A percentile compares a stretch with the other conserved stretches of the same genome.
These are phyloP conservation scores for Oceanodroma tethys DNA, from an alignment of 2,113 vertebrate species.

Conservation along the genomic window DNA sequence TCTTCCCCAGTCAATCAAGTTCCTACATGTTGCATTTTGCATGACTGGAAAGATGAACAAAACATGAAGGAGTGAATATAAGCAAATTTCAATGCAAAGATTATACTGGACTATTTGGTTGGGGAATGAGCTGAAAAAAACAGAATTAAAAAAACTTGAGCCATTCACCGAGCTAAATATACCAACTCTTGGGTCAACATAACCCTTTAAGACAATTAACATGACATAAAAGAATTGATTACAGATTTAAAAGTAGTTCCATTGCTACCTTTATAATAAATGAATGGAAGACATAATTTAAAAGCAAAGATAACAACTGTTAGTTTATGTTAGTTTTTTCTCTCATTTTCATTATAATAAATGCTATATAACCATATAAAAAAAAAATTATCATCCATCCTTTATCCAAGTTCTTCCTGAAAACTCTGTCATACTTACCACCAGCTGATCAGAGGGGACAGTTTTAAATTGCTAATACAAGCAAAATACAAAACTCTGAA, in stretches of 20 bases:
- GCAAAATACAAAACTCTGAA: neutral
- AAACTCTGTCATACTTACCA: neutral
- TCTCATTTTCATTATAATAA: neutral
- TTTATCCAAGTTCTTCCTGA: neutral
- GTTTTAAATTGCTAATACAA: neutral
- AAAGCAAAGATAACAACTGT: neutral
- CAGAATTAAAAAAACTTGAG: neutral
- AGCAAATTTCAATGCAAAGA: neutral
- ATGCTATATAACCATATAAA: neutral
- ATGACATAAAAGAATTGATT: neutral
- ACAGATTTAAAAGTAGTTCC: neutral
- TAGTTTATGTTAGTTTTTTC: neutral
- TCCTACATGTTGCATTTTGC: neutral
- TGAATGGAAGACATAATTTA: neutral
- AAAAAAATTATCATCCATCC: neutral
- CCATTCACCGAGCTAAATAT: neutral
- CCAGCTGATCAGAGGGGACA: neutral
- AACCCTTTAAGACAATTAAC: neutral
- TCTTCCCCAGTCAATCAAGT: neutral
- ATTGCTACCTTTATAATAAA: neutral
- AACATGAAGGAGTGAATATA: neutral
- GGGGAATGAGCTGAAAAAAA: neutral
- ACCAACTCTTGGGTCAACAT: neutral
- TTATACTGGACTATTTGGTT: neutral
- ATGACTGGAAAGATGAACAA: neutral